Percentiles rank a stretch among this genome's conserved stretches.
These are phyloP conservation scores for Perodicticus potto DNA, from an alignment of 2,797 vertebrate species.

Conservation along the genomic window DNA sequence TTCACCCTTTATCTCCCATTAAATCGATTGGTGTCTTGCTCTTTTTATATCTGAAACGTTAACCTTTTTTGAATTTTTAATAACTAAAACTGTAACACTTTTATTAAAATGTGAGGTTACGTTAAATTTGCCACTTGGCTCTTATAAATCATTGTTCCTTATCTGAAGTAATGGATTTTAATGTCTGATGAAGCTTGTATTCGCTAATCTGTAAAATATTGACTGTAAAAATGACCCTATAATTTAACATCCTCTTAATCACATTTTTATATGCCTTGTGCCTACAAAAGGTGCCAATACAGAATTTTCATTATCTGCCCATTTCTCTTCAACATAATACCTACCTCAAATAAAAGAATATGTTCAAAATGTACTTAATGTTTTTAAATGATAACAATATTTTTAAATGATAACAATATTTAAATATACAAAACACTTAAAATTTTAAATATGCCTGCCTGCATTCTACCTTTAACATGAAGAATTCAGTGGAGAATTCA, in stretches of 20 bases:
- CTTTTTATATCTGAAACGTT: conserved; percentile 86
- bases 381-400: background rate
- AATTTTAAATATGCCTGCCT: conserved; percentile 20
- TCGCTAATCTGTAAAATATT: conserved; percentile 79
- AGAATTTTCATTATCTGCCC: conserved; percentile 18
- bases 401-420: background rate
- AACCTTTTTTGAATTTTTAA: conserved; percentile 82
- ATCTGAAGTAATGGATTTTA: conserved; percentile 67
- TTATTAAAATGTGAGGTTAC: conserved; percentile 73
- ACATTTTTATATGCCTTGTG: conserved; percentile 51
- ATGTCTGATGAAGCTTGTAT: conserved; percentile 63
- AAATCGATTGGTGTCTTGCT: conserved; percentile 85
- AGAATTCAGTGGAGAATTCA: conserved; percentile 42
- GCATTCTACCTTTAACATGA: background rate
- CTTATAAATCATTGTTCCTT: conserved; percentile 69
- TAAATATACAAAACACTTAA: conserved; percentile 38
- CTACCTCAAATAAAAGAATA: conserved; percentile 23
- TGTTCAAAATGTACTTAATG: background rate
- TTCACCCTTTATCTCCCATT: conserved; percentile 88
- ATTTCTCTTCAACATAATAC: conserved; percentile 17
- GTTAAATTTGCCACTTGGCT: conserved; percentile 68
- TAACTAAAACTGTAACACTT: conserved; percentile 82
- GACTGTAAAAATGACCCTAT: conserved; percentile 69
- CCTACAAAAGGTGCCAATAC: background rate
- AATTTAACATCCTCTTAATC: conserved; percentile 63